Evolutionary conservation across 2,888 invertebrate genomes (phyloP), one percentile per base, ranked within the genome.

Genomic region (Melanostoma scalare): DNA sequence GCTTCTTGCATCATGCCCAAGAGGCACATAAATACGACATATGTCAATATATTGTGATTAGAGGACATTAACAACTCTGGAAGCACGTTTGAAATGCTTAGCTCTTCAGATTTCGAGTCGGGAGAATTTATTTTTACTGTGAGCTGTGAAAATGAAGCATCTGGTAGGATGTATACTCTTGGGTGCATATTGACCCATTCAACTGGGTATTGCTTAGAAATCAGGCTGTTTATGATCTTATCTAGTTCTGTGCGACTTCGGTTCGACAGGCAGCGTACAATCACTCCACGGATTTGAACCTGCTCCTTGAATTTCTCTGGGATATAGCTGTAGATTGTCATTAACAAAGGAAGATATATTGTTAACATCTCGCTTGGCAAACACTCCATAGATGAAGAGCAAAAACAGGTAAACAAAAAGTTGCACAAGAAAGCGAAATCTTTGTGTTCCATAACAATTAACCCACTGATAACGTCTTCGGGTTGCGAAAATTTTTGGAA

Each of bases 261-360:
- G 68, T 91, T 91, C 30, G 88, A 87, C 40, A 91, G 48, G 38
- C 90, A 89, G 3, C 89, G 89, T 0, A 86, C 75, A 2, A 91
- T 86, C 4, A 90, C 53, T 0, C 67, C 75, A 2, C 86, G 71
- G 6, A 90, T 36, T 10, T 88, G 85, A 3, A 86, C 61, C 38
- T 85, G 85, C 2, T 86, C 56, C 9, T 48, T 10, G n/a, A 74
- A 55, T 8, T 86, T 71, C 0, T 86, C 63, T 0, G 89, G 87
- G 44, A 90, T 38, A 3, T 88, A 81, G 44, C 87, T 78, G 50
- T 88, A 88, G 0, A 90, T 74, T 44, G 88, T 89, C 3, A 91
- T 61, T 0, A 91, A 81, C 0, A 90, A 3, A 0, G 90, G 90
- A 6, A 90, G 30, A 69, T 88, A 89, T 0, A 72, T 50, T 3